Evolutionary conservation across 2,797 vertebrate genomes (phyloP).

Genomic region (Huso huso): DNA sequence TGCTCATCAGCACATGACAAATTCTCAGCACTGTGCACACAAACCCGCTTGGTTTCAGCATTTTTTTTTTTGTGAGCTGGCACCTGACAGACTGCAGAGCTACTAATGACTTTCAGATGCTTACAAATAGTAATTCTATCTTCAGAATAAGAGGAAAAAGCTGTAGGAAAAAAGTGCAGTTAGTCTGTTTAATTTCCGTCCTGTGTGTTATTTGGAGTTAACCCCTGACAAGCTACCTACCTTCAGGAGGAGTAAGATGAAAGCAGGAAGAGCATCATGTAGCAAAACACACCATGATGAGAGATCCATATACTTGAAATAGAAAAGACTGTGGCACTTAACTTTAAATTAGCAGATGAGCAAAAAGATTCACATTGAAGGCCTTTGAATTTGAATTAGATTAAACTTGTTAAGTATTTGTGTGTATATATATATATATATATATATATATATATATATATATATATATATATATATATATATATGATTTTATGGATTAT

Average conservation of each 20-base stretch:
- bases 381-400: no score
- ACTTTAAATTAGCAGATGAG: no score
- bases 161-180: slow-evolving; percentile 57
- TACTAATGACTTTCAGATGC: slow-evolving; percentile 89
- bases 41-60: slow-evolving; percentile 79
- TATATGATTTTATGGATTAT: no score
- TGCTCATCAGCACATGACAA: slow-evolving; percentile 84
- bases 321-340: no score
- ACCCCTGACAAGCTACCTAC: slow-evolving; percentile 39
- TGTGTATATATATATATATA: not conserved
- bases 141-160: slow-evolving; percentile 64
- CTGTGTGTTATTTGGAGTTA: slow-evolving; percentile 57
- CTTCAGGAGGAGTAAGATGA: no score
- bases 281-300: no score
- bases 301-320: no score
- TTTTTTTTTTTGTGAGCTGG: slow-evolving; percentile 58
- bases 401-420: not conserved
- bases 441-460: not conserved
- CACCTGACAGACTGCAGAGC: slow-evolving; percentile 81
- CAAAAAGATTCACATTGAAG: no score
- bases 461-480: not conserved
- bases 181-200: slow-evolving; percentile 64
- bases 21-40: slow-evolving; percentile 67
- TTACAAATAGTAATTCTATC: slow-evolving; percentile 82
- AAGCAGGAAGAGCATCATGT: no score